These are phyloP conservation scores for Ceratoteleas bidentatus DNA, from an alignment of 1,140 invertebrate genomes.

Conservation along the genomic window DNA sequence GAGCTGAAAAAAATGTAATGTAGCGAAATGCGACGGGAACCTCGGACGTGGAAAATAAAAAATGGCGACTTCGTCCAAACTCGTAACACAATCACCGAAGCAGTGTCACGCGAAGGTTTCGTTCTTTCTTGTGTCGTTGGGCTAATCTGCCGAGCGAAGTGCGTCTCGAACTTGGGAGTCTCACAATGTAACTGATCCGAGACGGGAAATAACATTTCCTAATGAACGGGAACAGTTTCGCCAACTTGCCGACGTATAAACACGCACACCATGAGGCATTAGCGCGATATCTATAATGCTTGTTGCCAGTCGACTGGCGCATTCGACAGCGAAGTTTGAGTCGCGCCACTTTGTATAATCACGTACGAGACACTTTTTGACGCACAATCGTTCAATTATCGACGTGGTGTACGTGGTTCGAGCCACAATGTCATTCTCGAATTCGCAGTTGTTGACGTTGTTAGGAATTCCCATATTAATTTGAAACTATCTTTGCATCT, in stretches of 20 bases:
- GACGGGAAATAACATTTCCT: constrained; percentile 62
- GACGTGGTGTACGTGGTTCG: constrained; percentile 3
- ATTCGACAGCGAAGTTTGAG: constrained; percentile 43
- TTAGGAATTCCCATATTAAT: no score
- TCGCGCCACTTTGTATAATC: constrained; percentile 40
- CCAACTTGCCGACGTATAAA: constrained; percentile 45
- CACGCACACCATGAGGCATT: constrained; percentile 42
- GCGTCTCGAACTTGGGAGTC: constrained; percentile 26
- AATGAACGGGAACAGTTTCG: constrained; percentile 61
- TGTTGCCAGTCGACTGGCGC: constrained; percentile 23
- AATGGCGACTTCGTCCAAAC: no score
- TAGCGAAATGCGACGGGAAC: no score
- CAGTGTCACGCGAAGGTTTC: no score
- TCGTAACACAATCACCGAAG: no score
- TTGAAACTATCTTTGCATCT: no score
- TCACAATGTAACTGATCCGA: constrained; percentile 50
- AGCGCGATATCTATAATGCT: constrained; percentile 49
- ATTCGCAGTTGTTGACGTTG: not conserved
- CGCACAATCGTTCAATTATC: constrained; percentile 27
- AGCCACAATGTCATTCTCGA: not conserved
- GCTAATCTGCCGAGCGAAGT: constrained; percentile 5
- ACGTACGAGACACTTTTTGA: constrained; percentile 26
- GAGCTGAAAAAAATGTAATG: no score
- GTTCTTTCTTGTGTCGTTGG: no score
- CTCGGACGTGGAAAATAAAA: no score